Evolutionary conservation across 2,113 vertebrate species (phyloP).

Genomic region (Oostethus manadensis): DNA sequence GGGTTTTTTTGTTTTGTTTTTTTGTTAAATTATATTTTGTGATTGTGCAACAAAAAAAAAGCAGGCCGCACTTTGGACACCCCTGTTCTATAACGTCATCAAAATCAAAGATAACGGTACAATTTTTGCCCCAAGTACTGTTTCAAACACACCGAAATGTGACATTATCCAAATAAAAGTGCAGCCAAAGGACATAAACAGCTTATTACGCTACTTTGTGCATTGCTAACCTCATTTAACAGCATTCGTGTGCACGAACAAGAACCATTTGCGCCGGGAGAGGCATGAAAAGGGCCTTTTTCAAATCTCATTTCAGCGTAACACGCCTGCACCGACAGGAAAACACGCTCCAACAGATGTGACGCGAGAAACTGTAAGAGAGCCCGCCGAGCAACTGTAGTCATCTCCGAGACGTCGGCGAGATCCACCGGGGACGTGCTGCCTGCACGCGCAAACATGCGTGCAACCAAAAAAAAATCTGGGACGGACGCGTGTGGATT

Average conservation of each 20-base stretch:
- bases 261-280: not conserved
- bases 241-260: not conserved
- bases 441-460: not conserved
- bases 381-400: slow-evolving; percentile 25
- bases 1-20: no score
- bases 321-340: slow-evolving; percentile 1
- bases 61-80: no score
- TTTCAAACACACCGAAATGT: no score
- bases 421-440: slow-evolving; percentile 31
- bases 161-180: no score
- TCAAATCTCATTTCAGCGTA: slow-evolving; percentile 12
- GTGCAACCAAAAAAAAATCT: slow-evolving; percentile 24
- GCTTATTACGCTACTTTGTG: not conserved
- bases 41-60: no score
- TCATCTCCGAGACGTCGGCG: slow-evolving; percentile 38
- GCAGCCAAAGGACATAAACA: no score
- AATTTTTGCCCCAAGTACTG: no score
- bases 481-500: slow-evolving; percentile 42
- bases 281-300: not conserved
- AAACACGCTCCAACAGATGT: slow-evolving; percentile 7
- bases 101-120: no score
- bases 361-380: not conserved
- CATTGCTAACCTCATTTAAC: not conserved
- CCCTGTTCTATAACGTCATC: no score
- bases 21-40: no score